Evolutionary conservation across 2,113 vertebrate species (phyloP), one percentile per base, ranked within the genome.

Genomic region (Trachemys scripta): DNA sequence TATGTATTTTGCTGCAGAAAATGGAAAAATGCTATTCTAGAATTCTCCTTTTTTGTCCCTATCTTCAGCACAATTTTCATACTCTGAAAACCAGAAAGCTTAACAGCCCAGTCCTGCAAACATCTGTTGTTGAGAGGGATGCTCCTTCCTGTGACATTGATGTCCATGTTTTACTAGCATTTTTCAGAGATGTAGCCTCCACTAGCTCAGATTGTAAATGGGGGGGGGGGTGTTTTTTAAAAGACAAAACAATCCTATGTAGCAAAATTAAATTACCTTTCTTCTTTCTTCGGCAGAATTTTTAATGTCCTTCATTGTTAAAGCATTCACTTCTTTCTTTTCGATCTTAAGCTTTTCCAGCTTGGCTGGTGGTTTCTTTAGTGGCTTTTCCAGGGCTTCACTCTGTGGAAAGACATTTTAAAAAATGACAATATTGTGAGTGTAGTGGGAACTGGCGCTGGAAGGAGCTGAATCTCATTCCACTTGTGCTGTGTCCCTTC

Each of bases 311-410:
- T 99, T 98, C 87, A 62, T 95, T 83, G 96, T 98, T 95, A 98
- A 97, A 86, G 96, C 94, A 14, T 87, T 95, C 31, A 94, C 93
- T 89, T 96, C 90, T 72, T 96, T 80, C 72, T 50, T 99, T 86
- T 87, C 97, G 85, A 96, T 86, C 56, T 96, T 98, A 50, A 99
- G 98, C 59, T 99, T 99, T 98, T 99, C 98, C 65, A 99, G 98
- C 87, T 98, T 99, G 75, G 97, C 95, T 56, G 98, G 98, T 53
- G 98, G 98, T 49, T 98, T 98, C 92, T 96, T 98, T 20, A 59
- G 81, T 5, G 97, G 94, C 47, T 93, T 96, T 86, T 94, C 97
- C 49, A 94, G 76, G 5, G n/a, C 83, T 79, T 90, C 49, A 84
- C 97, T 80, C 97, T 98, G 92, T 65, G 90, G 47, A 92, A 93